Evolutionary conservation across 2,797 vertebrate genomes (phyloP).

Genomic region (Otus scops): DNA sequence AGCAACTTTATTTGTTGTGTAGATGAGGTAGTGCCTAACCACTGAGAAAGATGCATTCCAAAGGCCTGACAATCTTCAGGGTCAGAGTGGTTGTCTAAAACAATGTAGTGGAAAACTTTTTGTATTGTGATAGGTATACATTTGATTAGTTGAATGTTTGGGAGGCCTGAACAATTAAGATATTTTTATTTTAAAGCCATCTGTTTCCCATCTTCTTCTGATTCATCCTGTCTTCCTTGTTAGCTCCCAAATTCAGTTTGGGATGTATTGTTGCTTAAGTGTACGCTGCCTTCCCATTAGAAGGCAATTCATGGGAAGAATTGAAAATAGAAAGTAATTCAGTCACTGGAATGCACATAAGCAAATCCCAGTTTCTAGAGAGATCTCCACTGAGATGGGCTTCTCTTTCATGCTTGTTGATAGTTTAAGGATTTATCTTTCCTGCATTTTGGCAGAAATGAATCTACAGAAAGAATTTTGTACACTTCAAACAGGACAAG

Average conservation of each 20-base stretch:
- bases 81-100: background rate
- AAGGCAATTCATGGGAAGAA: background rate
- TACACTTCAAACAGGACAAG: background rate
- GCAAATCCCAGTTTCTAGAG: background rate
- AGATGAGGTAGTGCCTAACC: background rate
- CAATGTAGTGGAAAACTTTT: background rate
- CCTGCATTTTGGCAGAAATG: background rate
- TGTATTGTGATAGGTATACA: background rate
- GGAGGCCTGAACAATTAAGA: background rate
- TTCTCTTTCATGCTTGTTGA: background rate
- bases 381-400: background rate
- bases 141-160: background rate
- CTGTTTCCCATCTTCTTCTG: background rate
- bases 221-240: background rate
- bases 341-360: background rate
- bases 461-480: background rate
- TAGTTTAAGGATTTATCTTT: background rate
- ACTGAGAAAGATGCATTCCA: background rate
- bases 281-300: background rate
- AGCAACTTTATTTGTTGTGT: background rate
- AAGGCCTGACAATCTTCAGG: background rate
- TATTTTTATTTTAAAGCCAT: slow-evolving; percentile 7
- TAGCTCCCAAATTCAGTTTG: background rate
- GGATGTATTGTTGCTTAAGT: background rate
- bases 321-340: background rate